phyloP scores from a whole-genome alignment of 2,113 vertebrate species.

The Sterrhoptilus dennistouni region DNA sequence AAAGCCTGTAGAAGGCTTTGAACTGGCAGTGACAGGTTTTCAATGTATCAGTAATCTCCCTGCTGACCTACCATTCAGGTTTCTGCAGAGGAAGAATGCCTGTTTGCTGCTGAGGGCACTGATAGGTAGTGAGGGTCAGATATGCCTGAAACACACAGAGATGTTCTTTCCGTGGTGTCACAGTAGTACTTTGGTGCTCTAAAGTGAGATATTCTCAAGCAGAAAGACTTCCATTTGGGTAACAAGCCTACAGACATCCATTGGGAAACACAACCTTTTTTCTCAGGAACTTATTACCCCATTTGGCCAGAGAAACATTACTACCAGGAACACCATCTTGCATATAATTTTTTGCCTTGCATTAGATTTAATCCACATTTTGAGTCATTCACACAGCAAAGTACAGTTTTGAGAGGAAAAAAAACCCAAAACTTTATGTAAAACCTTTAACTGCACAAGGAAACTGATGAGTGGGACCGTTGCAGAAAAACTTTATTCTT shows the following conservation, averaged over 20 bases:
- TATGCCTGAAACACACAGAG: not conserved
- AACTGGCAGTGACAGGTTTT: not conserved
- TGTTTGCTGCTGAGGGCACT: not conserved
- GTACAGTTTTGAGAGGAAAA: not conserved
- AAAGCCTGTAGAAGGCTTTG: not conserved
- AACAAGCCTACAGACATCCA: not conserved
- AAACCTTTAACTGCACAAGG: not conserved
- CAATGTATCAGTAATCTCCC: not conserved
- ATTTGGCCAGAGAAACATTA: not conserved
- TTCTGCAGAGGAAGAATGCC: not conserved
- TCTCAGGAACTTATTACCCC: not conserved
- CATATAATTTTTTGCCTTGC: not conserved
- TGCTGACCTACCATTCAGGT: not conserved
- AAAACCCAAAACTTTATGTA: not conserved
- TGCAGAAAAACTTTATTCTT: not conserved
- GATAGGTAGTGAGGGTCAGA: not conserved
- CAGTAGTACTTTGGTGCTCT: not conserved
- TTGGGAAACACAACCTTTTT: not conserved
- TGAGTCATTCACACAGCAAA: not conserved
- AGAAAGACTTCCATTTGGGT: not conserved
- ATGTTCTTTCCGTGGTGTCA: not conserved
- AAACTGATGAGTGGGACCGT: not conserved
- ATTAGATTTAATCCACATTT: not conserved
- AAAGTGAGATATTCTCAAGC: not conserved
- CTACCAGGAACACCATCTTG: not conserved